These are phyloP conservation scores for Neria commutata DNA, from an alignment of 2,888 invertebrate species.

Conservation along the genomic window DNA sequence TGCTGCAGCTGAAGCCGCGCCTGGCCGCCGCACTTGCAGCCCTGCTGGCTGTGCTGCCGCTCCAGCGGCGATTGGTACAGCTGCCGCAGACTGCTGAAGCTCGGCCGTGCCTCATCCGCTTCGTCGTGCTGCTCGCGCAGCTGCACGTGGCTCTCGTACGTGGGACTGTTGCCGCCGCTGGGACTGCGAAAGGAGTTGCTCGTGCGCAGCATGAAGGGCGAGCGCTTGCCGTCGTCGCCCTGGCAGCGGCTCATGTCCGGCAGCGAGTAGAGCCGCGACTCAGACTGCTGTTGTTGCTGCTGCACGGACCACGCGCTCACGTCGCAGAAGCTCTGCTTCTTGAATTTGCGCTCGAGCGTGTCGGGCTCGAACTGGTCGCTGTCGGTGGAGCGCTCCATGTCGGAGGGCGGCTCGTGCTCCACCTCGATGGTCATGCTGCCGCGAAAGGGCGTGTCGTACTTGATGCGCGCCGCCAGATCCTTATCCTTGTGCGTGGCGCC, in stretches of 20 bases:
- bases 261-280: conserved; percentile 47
- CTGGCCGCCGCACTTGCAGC: conserved; percentile 52
- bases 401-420: conserved; percentile 79
- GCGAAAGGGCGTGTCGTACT: conserved; percentile 69
- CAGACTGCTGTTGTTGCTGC: conserved; percentile 51
- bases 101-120: conserved; percentile 9
- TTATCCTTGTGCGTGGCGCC: conserved; percentile 42
- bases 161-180: conserved; percentile 26
- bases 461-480: conserved; percentile 62
- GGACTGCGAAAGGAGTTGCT: conserved; percentile 74
- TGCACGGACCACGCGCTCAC: conserved; percentile 64
- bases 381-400: conserved; percentile 68
- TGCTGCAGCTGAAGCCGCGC: conserved; percentile 25
- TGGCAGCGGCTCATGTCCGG: conserved; percentile 52
- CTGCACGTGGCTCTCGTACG: conserved; percentile 30
- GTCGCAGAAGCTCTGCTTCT: conserved; percentile 64
- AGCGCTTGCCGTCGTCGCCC: too few species aligned
- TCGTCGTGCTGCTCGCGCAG: conserved; percentile 8
- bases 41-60: conserved; percentile 54
- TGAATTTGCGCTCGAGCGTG: conserved; percentile 80
- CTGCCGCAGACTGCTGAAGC: conserved; percentile 73
- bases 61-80: conserved; percentile 73
- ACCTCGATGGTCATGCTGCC: conserved; percentile 85
- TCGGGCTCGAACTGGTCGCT: conserved; percentile 86
- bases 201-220: conserved; percentile 70